These are phyloP conservation scores for Polypterus bichir DNA, from an alignment of 2,113 vertebrate genomes.

Conservation along the genomic window DNA sequence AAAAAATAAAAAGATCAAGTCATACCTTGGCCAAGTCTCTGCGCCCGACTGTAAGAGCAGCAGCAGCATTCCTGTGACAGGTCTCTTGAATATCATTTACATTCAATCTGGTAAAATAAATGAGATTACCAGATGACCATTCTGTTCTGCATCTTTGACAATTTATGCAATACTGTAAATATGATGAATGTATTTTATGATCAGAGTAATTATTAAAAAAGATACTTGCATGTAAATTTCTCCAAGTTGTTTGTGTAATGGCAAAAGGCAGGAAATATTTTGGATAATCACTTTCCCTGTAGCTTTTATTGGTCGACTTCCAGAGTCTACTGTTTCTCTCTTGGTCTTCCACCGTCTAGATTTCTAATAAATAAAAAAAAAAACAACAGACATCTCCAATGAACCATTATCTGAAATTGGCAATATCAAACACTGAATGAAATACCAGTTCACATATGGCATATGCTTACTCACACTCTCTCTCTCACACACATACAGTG, in stretches of 20 bases:
- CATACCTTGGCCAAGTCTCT: constrained; percentile 84
- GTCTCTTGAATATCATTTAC: constrained; percentile 87
- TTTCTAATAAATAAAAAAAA: constrained; percentile 60
- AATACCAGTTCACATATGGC: not conserved
- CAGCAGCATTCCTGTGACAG: constrained; percentile 84
- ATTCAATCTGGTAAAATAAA: constrained; percentile 59
- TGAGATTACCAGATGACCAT: not conserved
- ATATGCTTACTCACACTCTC: not conserved
- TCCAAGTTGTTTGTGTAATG: constrained; percentile 81
- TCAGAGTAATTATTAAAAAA: too few relatives aligned
- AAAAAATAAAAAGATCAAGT: rapidly evolving
- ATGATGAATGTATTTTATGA: too few relatives aligned
- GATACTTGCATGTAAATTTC: constrained; percentile 81
- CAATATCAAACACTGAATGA: too few relatives aligned
- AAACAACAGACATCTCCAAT: not conserved
- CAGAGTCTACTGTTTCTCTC: constrained; percentile 67
- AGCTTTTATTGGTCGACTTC: constrained; percentile 77
- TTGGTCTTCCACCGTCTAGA: constrained; percentile 90
- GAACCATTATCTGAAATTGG: too few relatives aligned
- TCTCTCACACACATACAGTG: not conserved
- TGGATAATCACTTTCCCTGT: constrained; percentile 95
- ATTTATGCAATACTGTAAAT: too few relatives aligned
- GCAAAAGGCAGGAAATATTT: constrained; percentile 83
- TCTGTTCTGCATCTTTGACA: too few relatives aligned
- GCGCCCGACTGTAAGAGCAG: constrained; percentile 70